phyloP scores from a whole-genome alignment of 2,797 vertebrate species.

The Nothura maculosa region DNA sequence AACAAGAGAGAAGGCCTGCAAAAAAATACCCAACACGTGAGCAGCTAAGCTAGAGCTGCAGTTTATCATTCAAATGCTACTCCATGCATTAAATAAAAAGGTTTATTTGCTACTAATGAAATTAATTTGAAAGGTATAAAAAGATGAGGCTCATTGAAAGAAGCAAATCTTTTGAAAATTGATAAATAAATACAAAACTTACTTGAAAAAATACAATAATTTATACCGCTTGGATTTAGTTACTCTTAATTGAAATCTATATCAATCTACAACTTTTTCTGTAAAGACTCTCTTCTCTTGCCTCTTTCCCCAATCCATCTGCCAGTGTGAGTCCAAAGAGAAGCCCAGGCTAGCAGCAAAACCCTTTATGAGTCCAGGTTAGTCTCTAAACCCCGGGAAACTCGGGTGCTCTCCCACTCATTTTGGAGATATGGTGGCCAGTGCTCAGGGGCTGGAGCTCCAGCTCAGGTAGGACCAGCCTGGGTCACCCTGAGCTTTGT shows the following conservation, averaged over 20 bases:
- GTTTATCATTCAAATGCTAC: background rate
- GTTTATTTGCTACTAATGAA: background rate
- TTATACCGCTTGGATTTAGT: background rate
- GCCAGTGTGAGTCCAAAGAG: background rate
- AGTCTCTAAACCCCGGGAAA: background rate
- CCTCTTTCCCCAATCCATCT: background rate
- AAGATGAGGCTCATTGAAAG: background rate
- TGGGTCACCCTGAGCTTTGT: too few relatives aligned
- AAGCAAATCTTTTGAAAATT: background rate
- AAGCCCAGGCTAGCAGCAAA: background rate
- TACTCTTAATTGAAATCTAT: background rate
- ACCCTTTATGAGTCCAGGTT: background rate
- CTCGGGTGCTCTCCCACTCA: background rate
- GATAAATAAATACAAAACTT: background rate
- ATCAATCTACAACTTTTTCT: background rate
- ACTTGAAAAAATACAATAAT: too few relatives aligned
- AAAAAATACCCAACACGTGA: background rate
- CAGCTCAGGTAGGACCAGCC: too few relatives aligned
- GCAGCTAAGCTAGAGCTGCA: background rate
- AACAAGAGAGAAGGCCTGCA: constrained; percentile 92
- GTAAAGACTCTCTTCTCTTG: background rate
- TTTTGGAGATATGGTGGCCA: background rate
- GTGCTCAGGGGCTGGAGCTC: too few relatives aligned
- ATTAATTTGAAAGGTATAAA: background rate
- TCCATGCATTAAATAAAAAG: fast-evolving